phyloP scores from a whole-genome alignment of 64 coral and sea anemone species.

The Hydrozoanthus tunicans region DNA sequence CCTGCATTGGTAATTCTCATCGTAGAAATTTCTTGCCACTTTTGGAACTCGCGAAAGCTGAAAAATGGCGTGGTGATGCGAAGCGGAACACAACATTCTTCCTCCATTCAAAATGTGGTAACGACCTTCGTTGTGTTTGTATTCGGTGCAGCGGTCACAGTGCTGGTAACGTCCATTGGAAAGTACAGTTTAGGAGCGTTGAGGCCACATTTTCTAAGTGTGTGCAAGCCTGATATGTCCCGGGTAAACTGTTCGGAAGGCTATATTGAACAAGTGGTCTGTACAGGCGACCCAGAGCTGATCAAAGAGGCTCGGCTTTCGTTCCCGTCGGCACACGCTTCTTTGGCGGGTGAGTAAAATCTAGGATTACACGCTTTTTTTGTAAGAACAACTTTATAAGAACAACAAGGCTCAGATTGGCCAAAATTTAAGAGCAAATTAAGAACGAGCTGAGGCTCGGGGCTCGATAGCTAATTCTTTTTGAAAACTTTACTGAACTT shows the following conservation, averaged over 20 bases:
- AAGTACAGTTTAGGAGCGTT: conserved; percentile 83
- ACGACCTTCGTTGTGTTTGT: conserved; percentile 53
- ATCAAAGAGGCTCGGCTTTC: conserved; percentile 92
- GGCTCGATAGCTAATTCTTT: too few relatives aligned
- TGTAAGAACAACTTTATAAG: too few relatives aligned
- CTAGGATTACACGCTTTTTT: too few relatives aligned
- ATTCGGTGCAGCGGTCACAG: conserved; percentile 70
- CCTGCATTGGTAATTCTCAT: conserved; percentile 48
- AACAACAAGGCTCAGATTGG: too few relatives aligned
- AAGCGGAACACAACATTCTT: neutral
- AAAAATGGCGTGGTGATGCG: neutral
- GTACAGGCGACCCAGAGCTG: conserved; percentile 72
- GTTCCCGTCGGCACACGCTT: conserved; percentile 92
- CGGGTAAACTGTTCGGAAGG: conserved; percentile 71
- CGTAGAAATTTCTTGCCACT: conserved; percentile 52
- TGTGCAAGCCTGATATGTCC: conserved; percentile 75
- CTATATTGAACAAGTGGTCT: conserved; percentile 69
- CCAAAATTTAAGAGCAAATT: too few relatives aligned
- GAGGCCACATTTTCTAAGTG: conserved; percentile 85
- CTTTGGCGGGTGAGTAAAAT: conserved; percentile 71
- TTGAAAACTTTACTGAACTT: too few relatives aligned
- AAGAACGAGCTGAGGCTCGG: too few relatives aligned
- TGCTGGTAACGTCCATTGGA: conserved; percentile 78
- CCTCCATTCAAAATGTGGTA: neutral
- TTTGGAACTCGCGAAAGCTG: neutral